Base-by-base conservation (phyloP, 2,113 vertebrate genomes). In the Urocolius indicus region DNA sequence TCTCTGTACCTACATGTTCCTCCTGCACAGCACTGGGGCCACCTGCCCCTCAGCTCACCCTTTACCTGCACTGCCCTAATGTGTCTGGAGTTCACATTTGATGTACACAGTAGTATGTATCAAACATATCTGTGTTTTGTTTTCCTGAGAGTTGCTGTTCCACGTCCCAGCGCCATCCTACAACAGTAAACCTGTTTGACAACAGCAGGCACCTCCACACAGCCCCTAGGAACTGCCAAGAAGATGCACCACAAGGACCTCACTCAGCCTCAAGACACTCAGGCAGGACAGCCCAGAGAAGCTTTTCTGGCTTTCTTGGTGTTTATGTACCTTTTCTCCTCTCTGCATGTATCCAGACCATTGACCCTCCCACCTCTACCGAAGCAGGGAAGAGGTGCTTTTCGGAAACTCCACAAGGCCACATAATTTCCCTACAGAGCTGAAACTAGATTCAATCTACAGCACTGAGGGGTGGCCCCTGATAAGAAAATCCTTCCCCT, bases 271-370 rank as follows among this genome's bases (percentile, higher is more conserved):
- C 45, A n/a, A 22, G 69, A 45, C 58, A 24, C 52, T 15, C 36
- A 7, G 34, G n/a, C 0, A 5, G 34, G 16, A 22, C 43, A 63
- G 49, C 32, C n/a, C 1, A 0, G 58, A 59, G 69, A 41, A 54
- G 46, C 38, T 52, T 52, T n/a, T 41, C 36, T 24, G 52, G 3
- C 45, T 66, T 67, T 43, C 63, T 13, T 65, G 29, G 16, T 30
- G 36, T 38, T 65, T 13, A 9, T 7, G 17, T 5, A 21, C 18
- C 29, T 71, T 48, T 52, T 27, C 38, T 55, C 22, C 46, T 61
- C 34, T 61, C 54, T 17, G 10, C 32, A 2, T 5, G 10, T 46
- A 23, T 6, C 15, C 72, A 2, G 13, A 78, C n/a, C 59, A 62
- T 20, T 34, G 41, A 11, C 27, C 67, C 43, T 48, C 38, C 24